Conservation (phyloP, 2,888 invertebrate species). For the Ectemnius continuus region DNA sequence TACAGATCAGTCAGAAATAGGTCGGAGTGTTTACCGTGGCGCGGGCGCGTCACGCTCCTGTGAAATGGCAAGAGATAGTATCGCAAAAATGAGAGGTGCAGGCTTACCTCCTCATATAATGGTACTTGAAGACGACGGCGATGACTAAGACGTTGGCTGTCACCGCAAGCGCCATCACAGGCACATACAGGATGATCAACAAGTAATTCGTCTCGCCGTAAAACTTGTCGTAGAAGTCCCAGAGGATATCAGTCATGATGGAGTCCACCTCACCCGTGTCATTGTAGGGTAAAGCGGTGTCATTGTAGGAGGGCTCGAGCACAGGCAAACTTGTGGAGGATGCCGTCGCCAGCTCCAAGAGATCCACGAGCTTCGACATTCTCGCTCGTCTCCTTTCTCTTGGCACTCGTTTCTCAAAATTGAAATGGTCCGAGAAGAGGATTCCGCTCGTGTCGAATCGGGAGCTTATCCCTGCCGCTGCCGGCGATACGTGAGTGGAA, state of each 20-base stretch:
- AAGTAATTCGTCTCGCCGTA: conserved; percentile 69
- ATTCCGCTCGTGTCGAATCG: background rate
- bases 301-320: conserved; percentile 23
- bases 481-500: conserved; percentile 19
- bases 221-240: conserved; percentile 61
- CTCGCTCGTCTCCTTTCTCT: background rate
- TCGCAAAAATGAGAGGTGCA: background rate
- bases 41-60: background rate
- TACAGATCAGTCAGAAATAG: background rate
- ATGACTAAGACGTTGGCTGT: conserved; percentile 84
- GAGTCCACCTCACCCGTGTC: conserved; percentile 44
- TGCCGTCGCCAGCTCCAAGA: conserved; percentile 9
- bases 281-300: conserved; percentile 24
- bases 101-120: conserved; percentile 84
- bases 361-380: conserved; percentile 16
- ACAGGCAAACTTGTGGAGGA: background rate
- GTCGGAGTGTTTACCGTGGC: too few relatives aligned
- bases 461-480: background rate
- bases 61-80: background rate
- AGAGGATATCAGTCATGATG: conserved; percentile 52
- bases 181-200: conserved; percentile 83
- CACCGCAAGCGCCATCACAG: conserved; percentile 82
- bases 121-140: conserved; percentile 83
- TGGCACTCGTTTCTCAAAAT: background rate
- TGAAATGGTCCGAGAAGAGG: background rate